Percentiles rank a stretch among this genome's conserved stretches.
Evolutionary conservation across 2,797 vertebrate species (phyloP).

Genomic region (Acipenser ruthenus): DNA sequence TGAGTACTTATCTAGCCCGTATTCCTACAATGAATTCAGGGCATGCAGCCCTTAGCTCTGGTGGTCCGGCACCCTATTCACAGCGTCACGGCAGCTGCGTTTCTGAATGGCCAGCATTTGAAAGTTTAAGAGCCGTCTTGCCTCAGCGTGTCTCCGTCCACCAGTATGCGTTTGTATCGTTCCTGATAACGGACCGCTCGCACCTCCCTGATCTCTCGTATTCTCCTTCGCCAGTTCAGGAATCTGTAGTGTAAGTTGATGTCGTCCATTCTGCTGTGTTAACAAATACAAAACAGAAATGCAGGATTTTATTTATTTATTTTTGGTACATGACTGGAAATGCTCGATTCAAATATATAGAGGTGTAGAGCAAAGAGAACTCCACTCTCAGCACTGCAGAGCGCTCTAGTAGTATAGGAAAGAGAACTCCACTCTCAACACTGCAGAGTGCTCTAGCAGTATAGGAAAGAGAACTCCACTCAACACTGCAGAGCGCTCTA

Average conservation of each 20-base stretch:
- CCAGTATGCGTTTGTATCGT: constrained; percentile 76
- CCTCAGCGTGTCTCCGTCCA: constrained; percentile 83
- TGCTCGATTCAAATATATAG: not conserved
- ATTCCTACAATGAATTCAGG: not conserved
- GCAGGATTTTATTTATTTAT: constrained; percentile 18
- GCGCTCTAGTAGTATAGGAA: too few relatives aligned
- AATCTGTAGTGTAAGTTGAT: constrained; percentile 87
- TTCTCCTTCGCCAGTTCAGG: constrained; percentile 78
- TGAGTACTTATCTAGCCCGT: not conserved
- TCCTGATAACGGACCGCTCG: constrained; percentile 78
- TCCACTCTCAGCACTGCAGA: too few relatives aligned
- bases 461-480: too few relatives aligned
- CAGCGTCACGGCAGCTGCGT: not conserved
- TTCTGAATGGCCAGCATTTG: not conserved
- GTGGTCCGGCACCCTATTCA: too few relatives aligned
- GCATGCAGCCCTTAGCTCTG: not conserved
- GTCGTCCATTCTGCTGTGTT: constrained; percentile 74
- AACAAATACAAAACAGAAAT: constrained; percentile 3
- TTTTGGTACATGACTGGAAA: constrained; percentile 21
- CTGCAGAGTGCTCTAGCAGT: too few relatives aligned
- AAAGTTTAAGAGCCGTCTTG: constrained; percentile 27
- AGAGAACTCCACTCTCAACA: too few relatives aligned
- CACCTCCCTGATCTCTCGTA: constrained; percentile 78
- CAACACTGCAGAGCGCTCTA: too few relatives aligned
- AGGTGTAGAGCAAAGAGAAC: constrained; percentile 2